These are phyloP conservation scores for Eumerus sabulonum DNA, from an alignment of 2,888 invertebrate species.

Conservation along the genomic window DNA sequence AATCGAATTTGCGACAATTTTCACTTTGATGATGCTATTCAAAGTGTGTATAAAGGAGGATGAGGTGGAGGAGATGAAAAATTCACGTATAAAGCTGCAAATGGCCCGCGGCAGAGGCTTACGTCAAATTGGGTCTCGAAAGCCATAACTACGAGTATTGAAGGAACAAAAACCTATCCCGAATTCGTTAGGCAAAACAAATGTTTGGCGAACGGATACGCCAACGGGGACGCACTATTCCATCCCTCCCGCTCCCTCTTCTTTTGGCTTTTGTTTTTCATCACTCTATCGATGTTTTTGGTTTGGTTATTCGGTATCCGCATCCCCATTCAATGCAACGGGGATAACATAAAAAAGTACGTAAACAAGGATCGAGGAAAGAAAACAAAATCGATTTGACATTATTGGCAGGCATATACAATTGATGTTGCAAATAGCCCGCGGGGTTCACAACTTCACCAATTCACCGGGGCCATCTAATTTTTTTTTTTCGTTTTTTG, in stretches of 20 bases:
- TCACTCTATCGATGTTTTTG: not conserved
- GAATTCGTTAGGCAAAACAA: constrained; percentile 25
- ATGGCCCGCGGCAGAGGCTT: constrained; percentile 1
- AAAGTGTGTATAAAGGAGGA: too few relatives aligned
- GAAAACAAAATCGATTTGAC: constrained; percentile 35
- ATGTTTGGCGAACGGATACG: constrained; percentile 37
- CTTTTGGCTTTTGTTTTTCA: too few relatives aligned
- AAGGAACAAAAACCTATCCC: constrained; percentile 17
- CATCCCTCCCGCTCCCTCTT: too few relatives aligned
- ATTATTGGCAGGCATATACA: constrained; percentile 28
- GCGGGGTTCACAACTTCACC: not conserved
- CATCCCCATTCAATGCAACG: not conserved
- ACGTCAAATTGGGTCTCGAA: constrained; percentile 18
- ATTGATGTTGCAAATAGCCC: constrained; percentile 33
- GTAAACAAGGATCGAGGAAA: not conserved
- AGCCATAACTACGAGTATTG: constrained; percentile 43
- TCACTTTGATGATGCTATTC: constrained; percentile 31
- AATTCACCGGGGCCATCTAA: too few relatives aligned
- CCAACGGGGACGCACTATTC: constrained; percentile 24
- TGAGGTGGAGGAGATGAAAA: too few relatives aligned
- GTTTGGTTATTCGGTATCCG: not conserved
- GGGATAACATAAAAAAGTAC: not conserved
- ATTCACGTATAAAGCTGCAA: constrained; percentile 9
- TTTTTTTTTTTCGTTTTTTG: too few relatives aligned
- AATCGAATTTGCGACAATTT: constrained; percentile 50